Base-by-base conservation (phyloP, 1,140 invertebrate species). In the Atta colombica region DNA sequence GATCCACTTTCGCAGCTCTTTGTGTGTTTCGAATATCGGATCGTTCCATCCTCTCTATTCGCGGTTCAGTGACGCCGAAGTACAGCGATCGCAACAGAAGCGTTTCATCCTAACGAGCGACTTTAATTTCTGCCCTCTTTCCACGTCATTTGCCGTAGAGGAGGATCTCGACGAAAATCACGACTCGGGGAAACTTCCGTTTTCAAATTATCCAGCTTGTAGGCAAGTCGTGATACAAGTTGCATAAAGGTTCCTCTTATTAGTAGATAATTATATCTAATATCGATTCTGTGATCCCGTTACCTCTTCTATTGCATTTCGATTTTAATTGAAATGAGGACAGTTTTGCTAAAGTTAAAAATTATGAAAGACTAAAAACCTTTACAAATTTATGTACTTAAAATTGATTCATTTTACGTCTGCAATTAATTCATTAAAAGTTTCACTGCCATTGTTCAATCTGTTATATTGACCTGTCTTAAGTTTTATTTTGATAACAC, bases 101-200 rank as follows among this genome's bases (percentile, higher is more conserved):
- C 72, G 82, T 88, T 90, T 68, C 86, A 65, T 60, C 81, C 87
- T 91, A 91, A 91, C 90, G 87, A 91, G 90, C 89, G 81, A 78
- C 89, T 91, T 90, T 91, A 91, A 91, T 91, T 91, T 87, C 90
- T 90, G 74, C 90, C 78, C 84, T 88, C 68, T 88, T 91, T 91
- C 89, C 87, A 68, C 87, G 49, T 87, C 89, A 90, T 90, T 91
- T 90, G 63, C 89, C 71, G 18, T n/a, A 71, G 72, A 89, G 77
- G 75, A 87, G 88, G 75, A 75, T 55, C 77, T 80, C 85, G 68
- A 89, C 75, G 87, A 87, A 80, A 87, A 89, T 87, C 89, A 89
- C 88, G 88, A 87, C 51, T 65, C 69, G 58, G 39, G 39, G 61
- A 84, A 89, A 87, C 77, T 89, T 84, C 45, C 68, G 75, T 69